Evolutionary conservation across 2,113 vertebrate species (phyloP), one percentile per base, ranked within the genome.

Genomic region (Clarias batrachus): DNA sequence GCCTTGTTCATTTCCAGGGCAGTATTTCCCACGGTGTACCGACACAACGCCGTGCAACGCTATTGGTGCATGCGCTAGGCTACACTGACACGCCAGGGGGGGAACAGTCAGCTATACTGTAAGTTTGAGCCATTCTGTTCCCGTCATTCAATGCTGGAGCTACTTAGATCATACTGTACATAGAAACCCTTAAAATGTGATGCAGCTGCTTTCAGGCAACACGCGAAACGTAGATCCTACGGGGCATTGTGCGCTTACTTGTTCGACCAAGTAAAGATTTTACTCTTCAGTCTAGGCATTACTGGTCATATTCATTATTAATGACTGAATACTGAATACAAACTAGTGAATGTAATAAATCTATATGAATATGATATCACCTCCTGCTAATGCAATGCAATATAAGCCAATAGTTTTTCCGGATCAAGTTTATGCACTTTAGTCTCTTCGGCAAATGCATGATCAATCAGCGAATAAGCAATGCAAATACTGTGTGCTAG

Each of bases 21-120:
- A 73, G 54, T 85, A 81, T 81, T 80, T 21, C n/a, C 73, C 23
- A 62, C 56, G 48, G 79, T 76, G 73, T 80, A 76, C 27, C 59
- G 10, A 52, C 76, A 57, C 68, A 10, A 52, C 76, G 30, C 57
- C 48, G 23, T 84, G 59, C 66, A 65, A 30, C 79, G 78, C 82
- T 85, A 54, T 21, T n/a, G 73, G 59, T 85, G 86, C 88, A 87
- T 89, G 88, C 37, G 71, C 78, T 70, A 82, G 48, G 41, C 84
- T 82, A 11, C 54, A 52, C 63, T 71, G 79, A 78, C 76, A 78
- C 57, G 27, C 27, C 13, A 54, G 27, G 60, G 66, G 27, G 60
- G 66, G 48, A 83, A 66, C 59, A 62, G 54, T 37, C 16, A 76
- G 33, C 30, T 81, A 6, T 70, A 33, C 9, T 30, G 57, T 48